Conservation (phyloP, 2,797 vertebrate species). For the Sebastes cheni region DNA sequence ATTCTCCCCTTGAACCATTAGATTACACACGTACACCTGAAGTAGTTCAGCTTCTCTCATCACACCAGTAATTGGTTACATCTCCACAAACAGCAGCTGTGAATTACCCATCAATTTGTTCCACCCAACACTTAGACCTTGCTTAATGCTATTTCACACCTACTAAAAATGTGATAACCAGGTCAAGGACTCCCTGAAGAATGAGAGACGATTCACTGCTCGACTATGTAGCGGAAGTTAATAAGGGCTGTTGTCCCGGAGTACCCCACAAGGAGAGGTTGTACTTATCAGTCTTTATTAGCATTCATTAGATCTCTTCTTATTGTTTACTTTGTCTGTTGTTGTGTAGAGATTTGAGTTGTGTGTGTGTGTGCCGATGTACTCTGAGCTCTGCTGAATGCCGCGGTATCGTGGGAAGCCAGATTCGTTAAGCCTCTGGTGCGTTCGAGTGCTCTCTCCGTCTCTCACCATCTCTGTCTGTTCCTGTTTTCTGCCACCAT, state of each 20-base stretch:
- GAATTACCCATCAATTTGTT: conserved; percentile 29
- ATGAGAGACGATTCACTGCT: conserved; percentile 37
- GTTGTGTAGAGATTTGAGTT: background rate
- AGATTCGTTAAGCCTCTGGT: conserved; percentile 25
- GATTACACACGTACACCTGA: background rate
- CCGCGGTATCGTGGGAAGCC: conserved; percentile 14
- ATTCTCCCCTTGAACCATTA: background rate
- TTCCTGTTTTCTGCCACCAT: conserved; percentile 4
- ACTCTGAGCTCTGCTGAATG: background rate
- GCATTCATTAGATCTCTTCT: conserved; percentile 42
- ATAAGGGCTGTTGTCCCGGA: conserved; percentile 20
- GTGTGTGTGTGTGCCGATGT: background rate
- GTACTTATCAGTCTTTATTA: conserved; percentile 45
- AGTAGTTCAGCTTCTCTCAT: conserved; percentile 9
- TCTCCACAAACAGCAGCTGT: conserved; percentile 28
- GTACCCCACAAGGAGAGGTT: conserved; percentile 21
- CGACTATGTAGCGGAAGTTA: conserved; percentile 41
- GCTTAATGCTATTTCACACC: conserved; percentile 50
- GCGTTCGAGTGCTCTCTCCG: conserved; percentile 1
- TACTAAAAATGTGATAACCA: conserved; percentile 53
- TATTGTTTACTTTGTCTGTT: conserved; percentile 33
- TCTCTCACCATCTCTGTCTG: conserved; percentile 4
- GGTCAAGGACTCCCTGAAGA: conserved; percentile 60
- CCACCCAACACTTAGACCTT: background rate
- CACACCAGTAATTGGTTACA: conserved; percentile 33